Percentiles rank a stretch among this genome's conserved stretches.
Evolutionary conservation across 1,140 invertebrate genomes (phyloP).

Genomic region (Zaprionus vittiger): DNA sequence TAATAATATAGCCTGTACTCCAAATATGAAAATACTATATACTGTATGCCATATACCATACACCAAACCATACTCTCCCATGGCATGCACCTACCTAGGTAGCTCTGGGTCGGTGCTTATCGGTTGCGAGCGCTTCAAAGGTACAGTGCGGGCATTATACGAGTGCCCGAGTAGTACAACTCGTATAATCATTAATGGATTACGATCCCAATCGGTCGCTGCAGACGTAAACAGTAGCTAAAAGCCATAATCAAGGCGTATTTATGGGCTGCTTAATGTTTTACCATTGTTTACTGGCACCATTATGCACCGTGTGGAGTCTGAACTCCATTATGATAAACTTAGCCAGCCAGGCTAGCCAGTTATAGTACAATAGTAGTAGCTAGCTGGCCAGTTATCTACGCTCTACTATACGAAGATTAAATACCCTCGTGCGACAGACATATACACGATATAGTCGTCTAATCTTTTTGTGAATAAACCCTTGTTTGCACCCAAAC

Average conservation of each 20-base stretch:
- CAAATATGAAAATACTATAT: constrained; percentile 5
- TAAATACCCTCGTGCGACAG: constrained; percentile 3
- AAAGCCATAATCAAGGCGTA: constrained; percentile 75
- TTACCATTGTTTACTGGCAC: constrained; percentile 32
- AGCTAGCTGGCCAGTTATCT: not conserved
- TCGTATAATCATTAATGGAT: constrained; percentile 72
- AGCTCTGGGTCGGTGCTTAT: constrained; percentile 40
- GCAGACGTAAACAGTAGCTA: constrained; percentile 65
- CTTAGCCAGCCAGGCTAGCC: not conserved
- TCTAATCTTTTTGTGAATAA: not conserved
- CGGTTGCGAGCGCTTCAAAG: constrained; percentile 32
- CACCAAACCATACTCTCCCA: not conserved
- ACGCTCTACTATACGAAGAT: not conserved
- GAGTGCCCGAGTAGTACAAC: constrained; percentile 20
- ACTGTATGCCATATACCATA: not conserved
- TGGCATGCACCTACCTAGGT: constrained; percentile 1
- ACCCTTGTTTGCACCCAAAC: not conserved
- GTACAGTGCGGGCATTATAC: constrained; percentile 14
- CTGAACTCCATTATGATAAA: constrained; percentile 21
- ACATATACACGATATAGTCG: not conserved
- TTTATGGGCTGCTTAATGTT: constrained; percentile 60
- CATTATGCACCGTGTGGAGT: constrained; percentile 21
- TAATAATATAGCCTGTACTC: constrained; percentile 1
- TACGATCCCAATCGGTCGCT: constrained; percentile 67
- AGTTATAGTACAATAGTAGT: not conserved